Evolutionary conservation across 2,888 invertebrate species (phyloP), one percentile per base, ranked within the genome.

Genomic region (Lithophane semibrunnea): DNA sequence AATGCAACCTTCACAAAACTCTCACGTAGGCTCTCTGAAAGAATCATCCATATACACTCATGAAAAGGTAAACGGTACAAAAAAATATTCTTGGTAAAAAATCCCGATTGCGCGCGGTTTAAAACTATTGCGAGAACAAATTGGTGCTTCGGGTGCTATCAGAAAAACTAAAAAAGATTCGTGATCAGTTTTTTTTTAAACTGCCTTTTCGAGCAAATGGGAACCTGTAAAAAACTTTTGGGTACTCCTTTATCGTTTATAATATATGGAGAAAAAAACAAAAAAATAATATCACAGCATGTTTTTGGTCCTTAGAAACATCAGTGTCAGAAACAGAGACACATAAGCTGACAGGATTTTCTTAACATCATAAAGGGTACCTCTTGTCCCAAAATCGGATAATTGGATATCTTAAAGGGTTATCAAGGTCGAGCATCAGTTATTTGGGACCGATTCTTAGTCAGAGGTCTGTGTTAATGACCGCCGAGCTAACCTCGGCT

Each of bases 1-100:
- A 63, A 24, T 44, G 29, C 18, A 60, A 70, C 69, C 80, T 80
- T 75, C 44, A 16, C 8, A 66, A 75, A 60, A 44, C 24, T 70
- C 24, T 70, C 70, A 76, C 37, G 49, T 61, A 76, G 16, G 3
- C 58, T 29, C 13, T 18, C 7, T 75, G 12, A n/a, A 47, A 44
- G 10, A 54, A 67, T 69, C 52, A 49, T 29, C 29, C 9, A 75
- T 5, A 16, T 13, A 58, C 16, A 60, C 16, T 29, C 16, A 58
- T 58, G 4, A 16, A 60, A 60, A 60, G 8, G 3, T 9, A 37
- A 37, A 18, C 9, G 29, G 0, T 16, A 54, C 21, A 52, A 65
- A 56, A 56, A 29, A 21, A 52, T 44, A 16, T 24, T 29, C 37
- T 10, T 24, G 8, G 5, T 56, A 13, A 47, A 56, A 65, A 21